Percentiles rank a stretch among this genome's conserved stretches.
Evolutionary conservation across 2,113 vertebrate species (phyloP).

Genomic region (Glaucidium brasilianum): DNA sequence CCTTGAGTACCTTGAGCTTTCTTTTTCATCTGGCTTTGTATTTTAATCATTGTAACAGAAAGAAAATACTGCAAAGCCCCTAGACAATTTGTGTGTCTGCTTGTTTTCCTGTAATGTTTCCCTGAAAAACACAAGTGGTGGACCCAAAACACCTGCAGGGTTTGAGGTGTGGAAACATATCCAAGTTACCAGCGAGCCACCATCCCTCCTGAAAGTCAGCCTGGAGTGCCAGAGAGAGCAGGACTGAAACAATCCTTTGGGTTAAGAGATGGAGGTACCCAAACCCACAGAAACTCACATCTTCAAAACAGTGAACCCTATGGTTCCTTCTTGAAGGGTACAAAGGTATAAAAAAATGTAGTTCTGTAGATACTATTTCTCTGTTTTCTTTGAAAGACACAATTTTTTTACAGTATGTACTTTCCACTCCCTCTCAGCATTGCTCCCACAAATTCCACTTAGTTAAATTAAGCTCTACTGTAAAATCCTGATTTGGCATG

Average conservation of each 20-base stretch:
- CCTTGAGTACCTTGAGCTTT: not conserved
- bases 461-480: not conserved
- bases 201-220: not conserved
- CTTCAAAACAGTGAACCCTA: accelerated
- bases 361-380: not conserved
- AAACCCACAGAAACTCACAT: not conserved
- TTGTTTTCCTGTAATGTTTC: not conserved
- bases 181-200: not conserved
- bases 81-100: not conserved
- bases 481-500: not conserved
- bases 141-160: not conserved
- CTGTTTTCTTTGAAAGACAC: not conserved
- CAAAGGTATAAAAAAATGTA: not conserved
- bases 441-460: not conserved
- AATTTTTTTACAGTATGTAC: not conserved
- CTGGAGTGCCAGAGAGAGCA: not conserved
- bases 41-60: not conserved
- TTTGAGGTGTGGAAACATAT: not conserved
- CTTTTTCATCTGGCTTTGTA: not conserved
- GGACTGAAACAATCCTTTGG: not conserved
- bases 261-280: not conserved
- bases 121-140: not conserved
- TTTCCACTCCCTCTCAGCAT: not conserved
- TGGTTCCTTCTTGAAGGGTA: accelerated
- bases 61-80: not conserved